These are phyloP conservation scores for Conus betulinus DNA, from an alignment of 1,140 invertebrate species.

Conservation along the genomic window DNA sequence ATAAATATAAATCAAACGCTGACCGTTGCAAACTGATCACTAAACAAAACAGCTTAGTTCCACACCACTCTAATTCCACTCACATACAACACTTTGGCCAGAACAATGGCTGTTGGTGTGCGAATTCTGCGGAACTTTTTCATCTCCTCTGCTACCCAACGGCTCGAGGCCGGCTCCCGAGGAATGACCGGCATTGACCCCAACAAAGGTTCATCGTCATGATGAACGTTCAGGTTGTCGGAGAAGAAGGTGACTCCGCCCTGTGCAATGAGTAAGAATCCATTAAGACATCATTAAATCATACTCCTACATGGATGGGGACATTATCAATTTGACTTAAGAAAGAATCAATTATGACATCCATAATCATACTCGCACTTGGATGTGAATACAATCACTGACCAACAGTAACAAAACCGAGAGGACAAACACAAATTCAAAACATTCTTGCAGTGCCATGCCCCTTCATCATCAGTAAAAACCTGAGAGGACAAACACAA, in stretches of 20 bases:
- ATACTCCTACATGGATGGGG: no score
- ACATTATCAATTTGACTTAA: no score
- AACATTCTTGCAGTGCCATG: no score
- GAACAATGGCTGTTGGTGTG: not conserved
- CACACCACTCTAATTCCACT: not conserved
- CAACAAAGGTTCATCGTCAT: not conserved
- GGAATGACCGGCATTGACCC: conserved; percentile 4
- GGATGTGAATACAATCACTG: no score
- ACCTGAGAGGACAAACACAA: no score
- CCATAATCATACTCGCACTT: no score
- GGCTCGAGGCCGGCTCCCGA: not conserved
- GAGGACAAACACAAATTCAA: no score
- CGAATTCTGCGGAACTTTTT: conserved; percentile 18
- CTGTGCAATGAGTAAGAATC: not conserved
- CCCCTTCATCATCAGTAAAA: no score
- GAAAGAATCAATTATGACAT: no score
- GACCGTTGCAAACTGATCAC: not conserved
- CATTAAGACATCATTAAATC: no score
- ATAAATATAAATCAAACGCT: not conserved
- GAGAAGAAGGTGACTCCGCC: not conserved
- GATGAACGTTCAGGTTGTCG: not conserved
- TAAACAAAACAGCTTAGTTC: not conserved
- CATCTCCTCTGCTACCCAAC: conserved; percentile 28
- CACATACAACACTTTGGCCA: conserved; percentile 15
- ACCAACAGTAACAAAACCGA: no score